Base-by-base conservation (phyloP, 2,797 vertebrate species). In the Eulemur albifrons region DNA sequence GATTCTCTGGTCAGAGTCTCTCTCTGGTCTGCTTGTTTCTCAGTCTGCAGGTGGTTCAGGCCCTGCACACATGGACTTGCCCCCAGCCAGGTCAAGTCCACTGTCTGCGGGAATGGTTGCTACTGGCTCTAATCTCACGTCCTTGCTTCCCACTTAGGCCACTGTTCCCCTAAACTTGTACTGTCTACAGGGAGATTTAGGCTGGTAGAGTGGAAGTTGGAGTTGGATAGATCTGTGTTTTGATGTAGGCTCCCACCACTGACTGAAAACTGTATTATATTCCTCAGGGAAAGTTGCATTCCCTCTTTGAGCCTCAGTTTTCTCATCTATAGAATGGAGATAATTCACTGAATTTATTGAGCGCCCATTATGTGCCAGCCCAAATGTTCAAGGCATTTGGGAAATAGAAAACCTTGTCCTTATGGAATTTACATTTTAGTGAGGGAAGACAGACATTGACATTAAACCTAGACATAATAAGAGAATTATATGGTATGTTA, bases 341-440 rank as follows among this genome's bases (percentile, higher is more conserved):
- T 30, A 45, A 59, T 85, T 77, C 61, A 40, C 23, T 50, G 59
- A 73, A 77, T 75, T 88, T 81, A 43, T n/a, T 79, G 67, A 82
- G 20, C 38, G n/a, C 14, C 61, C n/a, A 32, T 80, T 70, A 88
- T 40, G 30, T 90, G 13, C 77, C 45, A 89, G 45, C 25, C 38
- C 32, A 67, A 67, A 45, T 30, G 76, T 89, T 75, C 4, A 65
- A 87, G 61, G 45, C 52, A 88, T 81, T 76, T 96, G 61, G 17
- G 73, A 70, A 88, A 72, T 54, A 87, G 50, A 92, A 94, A 90
- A 92, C 27, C 25, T 86, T 79, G 38, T 81, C 15, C 50, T 95
- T 70, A 18, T 86, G 35, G 75, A 93, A 61, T 95, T 88, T 85
- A 52, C n/a, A 67, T 94, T 88, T 93, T 91, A 67, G 48, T 92